A percentile compares a stretch with the other conserved stretches of the same genome.
phyloP scores from a whole-genome alignment of 2,797 vertebrate species.

The Podargus strigoides region DNA sequence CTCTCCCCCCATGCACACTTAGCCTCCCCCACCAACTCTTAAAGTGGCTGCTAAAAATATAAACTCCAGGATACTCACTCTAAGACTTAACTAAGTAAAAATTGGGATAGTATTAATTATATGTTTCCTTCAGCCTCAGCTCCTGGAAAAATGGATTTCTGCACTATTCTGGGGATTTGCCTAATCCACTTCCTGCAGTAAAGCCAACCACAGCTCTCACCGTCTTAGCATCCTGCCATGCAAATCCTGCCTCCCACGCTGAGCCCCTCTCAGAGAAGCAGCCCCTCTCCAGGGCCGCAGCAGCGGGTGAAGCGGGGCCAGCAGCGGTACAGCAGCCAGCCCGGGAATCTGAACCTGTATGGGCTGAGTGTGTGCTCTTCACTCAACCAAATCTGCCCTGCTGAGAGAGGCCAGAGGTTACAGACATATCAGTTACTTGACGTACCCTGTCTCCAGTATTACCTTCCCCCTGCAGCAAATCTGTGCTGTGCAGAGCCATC shows the following conservation, averaged over 20 bases:
- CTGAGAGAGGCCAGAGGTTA: not conserved
- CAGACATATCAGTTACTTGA: rapidly evolving
- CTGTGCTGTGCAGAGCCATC: not conserved
- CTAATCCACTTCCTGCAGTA: constrained; percentile 39
- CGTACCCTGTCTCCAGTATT: not conserved
- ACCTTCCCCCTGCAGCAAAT: not conserved
- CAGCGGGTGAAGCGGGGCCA: not conserved
- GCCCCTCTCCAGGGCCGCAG: not conserved
- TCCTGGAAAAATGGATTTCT: constrained; percentile 61
- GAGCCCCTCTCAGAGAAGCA: not conserved
- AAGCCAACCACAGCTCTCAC: constrained; percentile 13
- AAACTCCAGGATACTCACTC: constrained; percentile 70
- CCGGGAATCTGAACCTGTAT: rapidly evolving
- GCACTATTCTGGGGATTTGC: constrained; percentile 26
- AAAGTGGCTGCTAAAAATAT: constrained; percentile 78
- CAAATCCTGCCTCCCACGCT: not conserved
- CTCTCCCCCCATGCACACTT: constrained; percentile 55
- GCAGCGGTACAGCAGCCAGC: not conserved
- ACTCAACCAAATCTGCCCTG: not conserved
- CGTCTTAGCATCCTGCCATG: not conserved
- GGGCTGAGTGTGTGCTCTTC: not conserved
- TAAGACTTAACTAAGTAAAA: constrained; percentile 71
- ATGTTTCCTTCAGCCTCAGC: constrained; percentile 58
- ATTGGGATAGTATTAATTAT: constrained; percentile 67
- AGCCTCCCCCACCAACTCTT: constrained; percentile 62